These are phyloP conservation scores for Vulpes vulpes DNA, from an alignment of 2,113 vertebrate species.

Conservation along the genomic window DNA sequence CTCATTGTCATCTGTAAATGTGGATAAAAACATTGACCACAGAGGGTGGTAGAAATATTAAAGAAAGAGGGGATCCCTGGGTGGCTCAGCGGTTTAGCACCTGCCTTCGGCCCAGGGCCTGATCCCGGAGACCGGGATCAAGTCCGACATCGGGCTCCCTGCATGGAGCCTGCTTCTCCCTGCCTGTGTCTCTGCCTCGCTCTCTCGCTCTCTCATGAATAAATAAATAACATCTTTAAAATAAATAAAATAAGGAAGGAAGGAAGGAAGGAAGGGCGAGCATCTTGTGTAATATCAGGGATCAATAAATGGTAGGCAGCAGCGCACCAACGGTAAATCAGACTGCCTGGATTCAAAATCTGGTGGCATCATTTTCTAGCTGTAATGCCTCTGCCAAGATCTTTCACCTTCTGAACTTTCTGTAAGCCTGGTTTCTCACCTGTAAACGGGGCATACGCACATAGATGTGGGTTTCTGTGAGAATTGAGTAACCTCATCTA, in stretches of 20 bases:
- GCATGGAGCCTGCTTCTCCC: no score
- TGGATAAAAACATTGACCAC: conserved; percentile 9
- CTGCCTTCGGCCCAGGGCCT: no score
- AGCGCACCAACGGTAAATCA: not conserved
- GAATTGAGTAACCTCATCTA: not conserved
- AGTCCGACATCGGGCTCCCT: no score
- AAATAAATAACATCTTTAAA: no score
- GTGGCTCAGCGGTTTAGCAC: no score
- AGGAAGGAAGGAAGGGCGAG: no score
- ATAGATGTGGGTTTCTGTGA: not conserved
- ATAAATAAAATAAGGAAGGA: no score
- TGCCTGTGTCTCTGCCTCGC: no score
- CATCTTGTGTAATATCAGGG: not conserved
- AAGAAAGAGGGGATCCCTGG: not conserved
- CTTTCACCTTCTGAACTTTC: not conserved
- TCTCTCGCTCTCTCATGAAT: no score
- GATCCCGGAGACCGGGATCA: no score
- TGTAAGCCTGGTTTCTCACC: not conserved
- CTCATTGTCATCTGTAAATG: not conserved
- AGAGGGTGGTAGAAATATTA: not conserved
- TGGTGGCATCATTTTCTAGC: not conserved
- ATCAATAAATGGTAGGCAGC: not conserved
- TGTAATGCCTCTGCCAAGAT: not conserved
- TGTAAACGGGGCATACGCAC: not conserved
- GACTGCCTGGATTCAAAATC: not conserved